These are phyloP conservation scores for Odocoileus hemionus DNA, from an alignment of 2,113 vertebrate genomes.

Conservation along the genomic window DNA sequence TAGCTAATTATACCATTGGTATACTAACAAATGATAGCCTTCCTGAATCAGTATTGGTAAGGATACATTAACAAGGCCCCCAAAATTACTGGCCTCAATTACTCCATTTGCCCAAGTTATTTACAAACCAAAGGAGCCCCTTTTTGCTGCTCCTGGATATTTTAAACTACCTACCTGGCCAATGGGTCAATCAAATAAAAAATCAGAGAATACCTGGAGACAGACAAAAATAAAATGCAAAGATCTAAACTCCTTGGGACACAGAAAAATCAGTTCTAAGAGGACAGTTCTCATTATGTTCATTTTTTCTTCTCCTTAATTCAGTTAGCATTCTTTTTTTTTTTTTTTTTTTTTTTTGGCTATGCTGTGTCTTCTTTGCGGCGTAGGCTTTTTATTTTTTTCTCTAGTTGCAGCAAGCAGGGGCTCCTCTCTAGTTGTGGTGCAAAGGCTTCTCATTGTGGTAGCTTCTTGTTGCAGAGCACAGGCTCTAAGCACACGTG, in stretches of 20 bases:
- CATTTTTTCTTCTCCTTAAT: background rate
- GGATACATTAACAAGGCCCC: background rate
- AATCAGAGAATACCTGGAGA: background rate
- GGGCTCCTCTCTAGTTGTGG: background rate
- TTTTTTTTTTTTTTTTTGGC: background rate
- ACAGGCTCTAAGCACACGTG: background rate
- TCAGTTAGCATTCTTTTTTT: background rate
- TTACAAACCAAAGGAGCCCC: background rate
- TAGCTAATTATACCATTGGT: background rate
- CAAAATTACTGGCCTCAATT: background rate
- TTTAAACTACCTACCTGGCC: background rate
- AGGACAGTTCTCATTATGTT: background rate
- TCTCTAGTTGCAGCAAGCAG: background rate
- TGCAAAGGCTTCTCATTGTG: background rate
- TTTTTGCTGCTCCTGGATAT: background rate
- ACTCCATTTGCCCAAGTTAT: background rate
- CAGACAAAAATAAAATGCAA: fast-evolving
- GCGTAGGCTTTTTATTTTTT: background rate
- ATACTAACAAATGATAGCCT: background rate
- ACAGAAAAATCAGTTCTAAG: background rate
- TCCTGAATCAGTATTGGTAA: background rate
- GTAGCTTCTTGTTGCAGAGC: background rate
- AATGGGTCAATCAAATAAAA: background rate
- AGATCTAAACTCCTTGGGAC: background rate
- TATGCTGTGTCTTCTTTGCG: background rate